These are phyloP conservation scores for Chorisops tibialis DNA, from an alignment of 2,888 invertebrate species.

Conservation along the genomic window DNA sequence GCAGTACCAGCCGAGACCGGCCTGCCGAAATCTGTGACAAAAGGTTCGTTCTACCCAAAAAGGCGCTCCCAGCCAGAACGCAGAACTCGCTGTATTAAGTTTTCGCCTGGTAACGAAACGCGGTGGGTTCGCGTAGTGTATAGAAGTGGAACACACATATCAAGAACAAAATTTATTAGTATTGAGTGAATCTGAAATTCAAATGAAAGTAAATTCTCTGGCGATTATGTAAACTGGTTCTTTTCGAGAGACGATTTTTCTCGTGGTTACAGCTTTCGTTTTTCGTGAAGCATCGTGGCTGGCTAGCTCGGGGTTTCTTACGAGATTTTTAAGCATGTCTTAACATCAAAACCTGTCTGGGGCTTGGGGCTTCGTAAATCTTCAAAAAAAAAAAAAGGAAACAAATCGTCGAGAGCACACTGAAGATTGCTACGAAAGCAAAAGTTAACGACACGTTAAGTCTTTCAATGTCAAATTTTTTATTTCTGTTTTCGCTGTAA, in stretches of 20 bases:
- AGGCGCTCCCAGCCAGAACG: too few relatives aligned
- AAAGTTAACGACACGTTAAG: slow-evolving; percentile 18
- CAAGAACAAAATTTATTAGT: too few relatives aligned
- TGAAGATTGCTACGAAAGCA: slow-evolving; percentile 9
- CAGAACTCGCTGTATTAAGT: too few relatives aligned
- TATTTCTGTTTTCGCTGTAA: neutral
- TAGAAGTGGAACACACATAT: too few relatives aligned
- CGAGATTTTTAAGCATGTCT: neutral
- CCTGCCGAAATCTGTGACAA: too few relatives aligned
- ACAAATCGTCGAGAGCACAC: neutral
- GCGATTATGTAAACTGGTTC: slow-evolving; percentile 13
- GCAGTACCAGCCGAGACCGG: too few relatives aligned
- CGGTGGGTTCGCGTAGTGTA: too few relatives aligned
- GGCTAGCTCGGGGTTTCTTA: too few relatives aligned
- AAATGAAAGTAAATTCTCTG: slow-evolving; percentile 15
- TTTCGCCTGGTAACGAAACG: too few relatives aligned
- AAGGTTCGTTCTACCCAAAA: too few relatives aligned
- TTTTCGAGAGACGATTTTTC: neutral
- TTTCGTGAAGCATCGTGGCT: too few relatives aligned
- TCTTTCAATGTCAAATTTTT: slow-evolving; percentile 23
- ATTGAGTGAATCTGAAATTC: slow-evolving; percentile 3
- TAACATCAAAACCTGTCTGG: slow-evolving; percentile 4
- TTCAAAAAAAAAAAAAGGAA: neutral
- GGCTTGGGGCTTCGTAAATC: neutral
- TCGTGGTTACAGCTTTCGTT: neutral